Evolutionary conservation across 35 echinoderm and acorn worm genomes (phyloP), one percentile per base, ranked within the genome.

Genomic region (Diadema setosum): DNA sequence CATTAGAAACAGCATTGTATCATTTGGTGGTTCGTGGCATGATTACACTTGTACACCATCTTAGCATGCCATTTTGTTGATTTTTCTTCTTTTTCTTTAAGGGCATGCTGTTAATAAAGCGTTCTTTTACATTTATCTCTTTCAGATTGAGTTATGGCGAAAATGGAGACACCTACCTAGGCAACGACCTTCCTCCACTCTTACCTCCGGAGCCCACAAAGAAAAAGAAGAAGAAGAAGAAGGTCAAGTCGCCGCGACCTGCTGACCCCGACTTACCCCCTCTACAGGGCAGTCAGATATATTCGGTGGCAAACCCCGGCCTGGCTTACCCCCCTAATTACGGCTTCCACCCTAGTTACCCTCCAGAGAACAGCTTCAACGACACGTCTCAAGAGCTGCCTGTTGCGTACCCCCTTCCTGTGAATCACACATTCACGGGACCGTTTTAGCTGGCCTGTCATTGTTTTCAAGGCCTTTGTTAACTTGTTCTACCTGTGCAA

Each of bases 191-290:
- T 8, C 73, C 73, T 42, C 73, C 36, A 33, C 44, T 78, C 39
- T 5, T 78, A 2, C 73, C 73, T 36, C 73, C 73, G 7, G 73
- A 78, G n/a, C 73, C 73, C 7, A 21, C 24, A 33, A 78, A 78
- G 73, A 78, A 78, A 41, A 78, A 78, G 73, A 78, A 78, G 73
- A 78, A 78, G 73, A 78, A 78, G 21, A 21, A 3, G 3, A 78
- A 78, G 40, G 25, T 41, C 15, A 33, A 33, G 0, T 41, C 34
- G 7, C 37, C 73, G 1, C 37, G 7, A 1, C 39, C 34, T 0
- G 73, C 44, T 2, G 73, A 78, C 17, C 73, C 73, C 16, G 73
- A 78, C 73, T 41, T 78, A 24, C 73, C 73, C 73, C 73, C 73
- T 44, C 0, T 78, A 7, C 73, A 39, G 35, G 34, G 0, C 30